These are phyloP conservation scores for Villa cingulata DNA, from an alignment of 2,888 invertebrate genomes.

Conservation along the genomic window DNA sequence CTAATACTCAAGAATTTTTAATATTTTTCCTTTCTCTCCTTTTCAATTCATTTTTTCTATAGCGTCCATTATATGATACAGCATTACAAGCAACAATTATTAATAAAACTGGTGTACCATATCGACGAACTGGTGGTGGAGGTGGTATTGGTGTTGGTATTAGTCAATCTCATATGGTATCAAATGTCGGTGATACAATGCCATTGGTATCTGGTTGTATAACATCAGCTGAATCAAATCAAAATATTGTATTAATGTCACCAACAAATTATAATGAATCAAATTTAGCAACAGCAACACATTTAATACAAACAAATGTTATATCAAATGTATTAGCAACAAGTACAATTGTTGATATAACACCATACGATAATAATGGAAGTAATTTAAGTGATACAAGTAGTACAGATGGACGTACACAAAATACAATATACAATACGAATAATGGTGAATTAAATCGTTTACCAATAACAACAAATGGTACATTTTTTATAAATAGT, in stretches of 20 bases:
- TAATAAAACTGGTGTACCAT: constrained; percentile 20
- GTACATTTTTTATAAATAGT: constrained; percentile 11
- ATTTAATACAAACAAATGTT: constrained; percentile 21
- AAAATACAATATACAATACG: not conserved
- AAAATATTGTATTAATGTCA: constrained; percentile 7
- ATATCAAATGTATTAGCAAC: constrained; percentile 19
- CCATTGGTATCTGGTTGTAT: constrained; percentile 8
- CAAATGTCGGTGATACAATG: constrained; percentile 16
- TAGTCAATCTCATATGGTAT: constrained; percentile 29
- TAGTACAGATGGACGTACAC: not conserved
- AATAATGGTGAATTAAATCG: not conserved
- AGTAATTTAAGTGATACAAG: not conserved
- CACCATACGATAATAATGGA: not conserved
- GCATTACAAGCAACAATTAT: constrained; percentile 11
- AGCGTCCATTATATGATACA: constrained; percentile 11
- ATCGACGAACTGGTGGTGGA: constrained; percentile 33
- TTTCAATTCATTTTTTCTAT: not conserved
- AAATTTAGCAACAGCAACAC: constrained; percentile 25
- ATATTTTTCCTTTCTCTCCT: not conserved
- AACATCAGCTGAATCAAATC: constrained; percentile 8
- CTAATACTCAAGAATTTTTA: too few species aligned
- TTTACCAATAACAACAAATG: not conserved
- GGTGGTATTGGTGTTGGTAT: too few species aligned
- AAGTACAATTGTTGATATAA: constrained; percentile 6
- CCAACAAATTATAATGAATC: constrained; percentile 23